Base-by-base conservation (phyloP, 2,113 vertebrate genomes). In the Arvicanthis niloticus region DNA sequence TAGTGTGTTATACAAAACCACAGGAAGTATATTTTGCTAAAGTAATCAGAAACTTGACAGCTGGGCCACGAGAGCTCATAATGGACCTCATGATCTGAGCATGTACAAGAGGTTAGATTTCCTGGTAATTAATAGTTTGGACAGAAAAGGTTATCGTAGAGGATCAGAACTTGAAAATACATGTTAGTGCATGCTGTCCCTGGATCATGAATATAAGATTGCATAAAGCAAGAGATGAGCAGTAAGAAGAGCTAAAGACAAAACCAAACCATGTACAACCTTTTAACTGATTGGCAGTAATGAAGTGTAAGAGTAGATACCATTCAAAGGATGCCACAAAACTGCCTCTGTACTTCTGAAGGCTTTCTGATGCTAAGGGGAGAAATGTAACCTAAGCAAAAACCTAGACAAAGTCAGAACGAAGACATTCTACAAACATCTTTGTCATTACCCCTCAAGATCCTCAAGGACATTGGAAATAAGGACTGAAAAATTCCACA, bases 101-200 rank as follows among this genome's bases (percentile, higher is more conserved):
- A 62, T 51, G 56, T 37, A 26, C 56, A 16, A 80, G 7, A 78
- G 0, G 13, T 88, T 26, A 11, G 16, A 68, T 37, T 42, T 85
- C 7, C 3, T 91, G 19, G 7, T 10, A 22, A 16, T 12, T 34
- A 62, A 12, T 3, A n/a, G 42, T 80, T 26, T 11, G 26, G 31
- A 21, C 17, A 68, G 19, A 37, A 60, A 4, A 51, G 5, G 37
- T 1, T 70, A 0, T 56, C 40, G 37, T 3, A 15, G 19, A 40
- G 4, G 31, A 29, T 11, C 51, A 76, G 42, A 76, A n/a, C 48
- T 37, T 75, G 65, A 75, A 31, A 67, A 37, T 62, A 34, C 8
- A 0, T 60, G 6, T 5, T 24, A 65, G 40, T 29, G 2, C 26
- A 56, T 42, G 1, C 5, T 24, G 1, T 19, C 5, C 12, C 77